phyloP scores from a whole-genome alignment of 2,113 vertebrate species.

The Lepus europaeus region DNA sequence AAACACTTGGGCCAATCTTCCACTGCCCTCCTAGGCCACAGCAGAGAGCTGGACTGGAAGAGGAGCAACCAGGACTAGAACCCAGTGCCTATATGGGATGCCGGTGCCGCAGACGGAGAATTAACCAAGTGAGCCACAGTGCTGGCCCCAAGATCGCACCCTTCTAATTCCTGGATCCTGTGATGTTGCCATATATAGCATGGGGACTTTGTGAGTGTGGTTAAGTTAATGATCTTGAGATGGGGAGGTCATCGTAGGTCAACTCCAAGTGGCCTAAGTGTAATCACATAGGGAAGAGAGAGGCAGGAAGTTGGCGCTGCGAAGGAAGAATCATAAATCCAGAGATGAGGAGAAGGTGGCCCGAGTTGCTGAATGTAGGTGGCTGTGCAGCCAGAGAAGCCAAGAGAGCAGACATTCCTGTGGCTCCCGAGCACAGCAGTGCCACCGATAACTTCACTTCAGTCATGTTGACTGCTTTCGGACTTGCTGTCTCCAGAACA shows the following conservation, averaged over 20 bases:
- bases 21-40: too few relatives aligned
- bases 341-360: rapidly evolving
- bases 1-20: too few relatives aligned
- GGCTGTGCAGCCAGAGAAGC: background rate
- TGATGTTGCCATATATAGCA: background rate
- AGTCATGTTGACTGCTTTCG: background rate
- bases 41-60: too few relatives aligned
- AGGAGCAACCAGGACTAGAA: too few relatives aligned
- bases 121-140: too few relatives aligned
- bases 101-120: too few relatives aligned
- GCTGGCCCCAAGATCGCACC: too few relatives aligned
- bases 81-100: too few relatives aligned
- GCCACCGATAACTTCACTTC: background rate
- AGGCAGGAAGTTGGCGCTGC: background rate
- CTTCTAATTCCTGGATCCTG: background rate
- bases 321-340: too few relatives aligned
- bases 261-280: background rate
- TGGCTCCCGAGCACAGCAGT: background rate
- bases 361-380: background rate
- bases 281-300: too few relatives aligned
- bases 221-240: background rate
- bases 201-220: background rate
- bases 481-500: background rate
- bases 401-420: background rate
- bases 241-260: background rate